Conservation (phyloP, 2,888 invertebrate genomes). For the Sarcophaga subvicina region DNA sequence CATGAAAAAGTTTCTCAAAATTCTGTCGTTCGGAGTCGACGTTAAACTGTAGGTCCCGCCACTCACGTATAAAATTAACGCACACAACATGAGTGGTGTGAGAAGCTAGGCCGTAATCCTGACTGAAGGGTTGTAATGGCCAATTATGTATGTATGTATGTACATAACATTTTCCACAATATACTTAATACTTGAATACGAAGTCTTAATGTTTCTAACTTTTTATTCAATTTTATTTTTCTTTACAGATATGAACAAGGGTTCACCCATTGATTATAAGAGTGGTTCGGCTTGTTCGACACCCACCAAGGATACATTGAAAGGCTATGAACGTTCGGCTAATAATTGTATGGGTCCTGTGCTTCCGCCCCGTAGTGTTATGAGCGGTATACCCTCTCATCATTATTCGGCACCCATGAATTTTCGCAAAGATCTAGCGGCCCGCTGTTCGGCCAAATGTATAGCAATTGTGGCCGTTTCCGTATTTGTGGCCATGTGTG, state of each 20-base stretch:
- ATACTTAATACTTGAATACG: not conserved
- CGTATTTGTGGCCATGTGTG: slow-evolving; percentile 90
- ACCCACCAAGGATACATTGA: slow-evolving; percentile 88
- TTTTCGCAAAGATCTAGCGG: slow-evolving; percentile 92
- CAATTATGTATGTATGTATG: no score
- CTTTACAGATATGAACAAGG: slow-evolving; percentile 91
- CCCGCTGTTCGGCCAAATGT: slow-evolving; percentile 95
- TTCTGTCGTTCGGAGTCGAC: no score
- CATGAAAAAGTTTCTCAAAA: no score
- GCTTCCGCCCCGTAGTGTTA: slow-evolving; percentile 86
- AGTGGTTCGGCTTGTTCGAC: slow-evolving; percentile 93
- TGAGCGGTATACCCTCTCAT: slow-evolving; percentile 85
- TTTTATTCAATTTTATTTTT: not conserved
- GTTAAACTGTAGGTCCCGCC: no score
- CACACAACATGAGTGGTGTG: no score
- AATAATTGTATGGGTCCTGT: slow-evolving; percentile 87
- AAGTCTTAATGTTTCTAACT: not conserved
- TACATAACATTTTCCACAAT: no score
- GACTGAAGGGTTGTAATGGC: no score
- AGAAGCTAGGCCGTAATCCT: no score
- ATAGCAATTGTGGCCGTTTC: slow-evolving; percentile 94
- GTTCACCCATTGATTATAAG: slow-evolving; percentile 94
- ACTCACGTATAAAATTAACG: no score
- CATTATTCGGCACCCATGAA: slow-evolving; percentile 92
- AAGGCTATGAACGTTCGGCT: slow-evolving; percentile 84